A percentile compares a stretch with the other conserved stretches of the same genome.
Conservation (phyloP, 2,888 invertebrate species). For the Scaptodrosophila latifasciaeformis region DNA sequence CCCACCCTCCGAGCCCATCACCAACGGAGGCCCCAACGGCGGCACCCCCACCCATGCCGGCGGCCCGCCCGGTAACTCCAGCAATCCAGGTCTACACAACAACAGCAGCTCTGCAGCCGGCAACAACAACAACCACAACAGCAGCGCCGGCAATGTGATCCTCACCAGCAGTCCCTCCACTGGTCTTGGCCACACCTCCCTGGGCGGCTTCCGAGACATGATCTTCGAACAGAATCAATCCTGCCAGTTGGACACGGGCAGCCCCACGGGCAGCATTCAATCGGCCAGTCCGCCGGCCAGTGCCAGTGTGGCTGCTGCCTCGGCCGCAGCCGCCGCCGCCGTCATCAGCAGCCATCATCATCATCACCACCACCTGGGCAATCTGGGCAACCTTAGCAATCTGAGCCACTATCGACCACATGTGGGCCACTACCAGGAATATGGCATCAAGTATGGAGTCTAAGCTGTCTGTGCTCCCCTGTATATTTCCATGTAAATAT, state of each 20-base stretch:
- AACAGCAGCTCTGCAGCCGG: constrained; percentile 33
- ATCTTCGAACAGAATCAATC: constrained; percentile 75
- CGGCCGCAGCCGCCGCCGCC: constrained; percentile 65
- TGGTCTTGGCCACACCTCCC: constrained; percentile 46
- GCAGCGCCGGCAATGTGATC: constrained; percentile 36
- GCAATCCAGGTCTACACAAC: constrained; percentile 20
- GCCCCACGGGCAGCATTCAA: constrained; percentile 75
- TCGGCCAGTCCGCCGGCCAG: constrained; percentile 74
- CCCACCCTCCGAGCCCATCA: constrained; percentile 72
- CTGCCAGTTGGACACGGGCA: constrained; percentile 75
- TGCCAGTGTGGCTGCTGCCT: constrained; percentile 55
- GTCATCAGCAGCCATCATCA: constrained; percentile 71
- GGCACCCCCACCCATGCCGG: constrained; percentile 22
- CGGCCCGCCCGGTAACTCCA: constrained; percentile 26
- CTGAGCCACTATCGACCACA: constrained; percentile 74
- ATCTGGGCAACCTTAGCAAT: constrained; percentile 73
- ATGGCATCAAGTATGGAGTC: constrained; percentile 75
- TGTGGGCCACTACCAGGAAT: constrained; percentile 75
- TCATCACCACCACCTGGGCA: constrained; percentile 72
- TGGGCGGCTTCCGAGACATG: constrained; percentile 74
- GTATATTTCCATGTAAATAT: constrained; percentile 60
- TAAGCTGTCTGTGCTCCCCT: constrained; percentile 62
- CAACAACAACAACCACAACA: constrained; percentile 41
- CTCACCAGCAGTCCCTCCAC: constrained; percentile 55
- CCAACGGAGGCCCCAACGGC: constrained; percentile 36